Evolutionary conservation across 1,140 invertebrate genomes (phyloP), one percentile per base, ranked within the genome.

Genomic region (Homarus americanus): DNA sequence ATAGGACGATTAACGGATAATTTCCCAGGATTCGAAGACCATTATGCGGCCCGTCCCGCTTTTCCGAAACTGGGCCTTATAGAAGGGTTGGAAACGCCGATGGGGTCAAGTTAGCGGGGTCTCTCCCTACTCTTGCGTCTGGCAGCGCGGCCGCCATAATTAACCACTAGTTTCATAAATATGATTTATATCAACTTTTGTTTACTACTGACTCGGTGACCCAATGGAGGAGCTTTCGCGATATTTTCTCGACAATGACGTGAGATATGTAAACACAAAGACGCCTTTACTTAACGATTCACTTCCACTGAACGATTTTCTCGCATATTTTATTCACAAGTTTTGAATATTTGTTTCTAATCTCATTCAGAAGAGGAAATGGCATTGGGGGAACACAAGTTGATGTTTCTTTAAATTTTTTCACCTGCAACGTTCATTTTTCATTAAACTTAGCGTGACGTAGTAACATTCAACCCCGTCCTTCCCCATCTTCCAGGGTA

Each of bases 151-250:
- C n/a, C 72, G 41, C 83, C 83, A 86, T 86, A 86, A 86, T 86
- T 86, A 86, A 76, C 83, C 83, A 86, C 83, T 24, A 83, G 53
- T 76, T 86, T 86, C 83, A 86, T 86, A 76, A 86, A 75, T 32
- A 86, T 86, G 83, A 86, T 86, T 73, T 75, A 86, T 86, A 86
- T 86, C 83, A 73, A 40, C 41, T 76, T 72, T 86, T 86, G 83
- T 86, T 86, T 86, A 86, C 83, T 76, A 86, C 69, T 69, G 83
- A 49, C 83, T 86, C 72, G 5, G 34, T 75, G 66, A 85, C 82
- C 82, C 82, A 73, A 36, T 85, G 82, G n/a, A 41, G 44, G 82
- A 24, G 69, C 36, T 44, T 73, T 85, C 44, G n/a, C 58, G 40
- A 44, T 73, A 49, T 73, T 38, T 40, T 28, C 24, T 15, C 53